These are phyloP conservation scores for Hydrozoanthus gracilis DNA, from an alignment of 92 coral and sea anemone species.

Conservation along the genomic window DNA sequence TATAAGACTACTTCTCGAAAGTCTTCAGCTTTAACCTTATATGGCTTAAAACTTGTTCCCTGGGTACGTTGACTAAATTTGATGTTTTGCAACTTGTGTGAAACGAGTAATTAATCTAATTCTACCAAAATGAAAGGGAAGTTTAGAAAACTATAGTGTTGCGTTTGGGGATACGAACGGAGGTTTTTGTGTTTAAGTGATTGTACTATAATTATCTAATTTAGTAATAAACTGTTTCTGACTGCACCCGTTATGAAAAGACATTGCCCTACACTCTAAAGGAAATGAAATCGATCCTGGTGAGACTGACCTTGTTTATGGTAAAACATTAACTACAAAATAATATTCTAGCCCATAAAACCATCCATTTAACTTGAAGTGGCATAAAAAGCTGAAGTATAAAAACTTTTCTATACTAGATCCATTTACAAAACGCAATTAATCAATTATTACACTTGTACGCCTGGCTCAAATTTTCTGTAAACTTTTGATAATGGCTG, in stretches of 20 bases:
- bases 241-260: not conserved
- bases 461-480: too few relatives aligned
- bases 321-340: not conserved
- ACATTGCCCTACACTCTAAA: not conserved
- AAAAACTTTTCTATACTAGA: not conserved
- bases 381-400: constrained; percentile 1
- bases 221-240: not conserved
- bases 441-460: too few relatives aligned
- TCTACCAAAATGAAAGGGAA: not conserved
- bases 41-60: not conserved
- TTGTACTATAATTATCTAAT: not conserved
- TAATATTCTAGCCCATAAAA: constrained; percentile 1
- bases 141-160: not conserved
- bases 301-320: not conserved
- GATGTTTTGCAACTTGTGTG: not conserved
- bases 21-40: not conserved
- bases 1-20: not conserved
- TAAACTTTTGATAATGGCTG: too few relatives aligned
- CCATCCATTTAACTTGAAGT: constrained; percentile 7
- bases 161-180: not conserved
- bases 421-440: too few relatives aligned
- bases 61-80: not conserved
- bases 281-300: not conserved
- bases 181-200: not conserved
- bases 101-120: not conserved